These are phyloP conservation scores for Corvus cornix DNA, from an alignment of 2,113 vertebrate genomes.

Conservation along the genomic window DNA sequence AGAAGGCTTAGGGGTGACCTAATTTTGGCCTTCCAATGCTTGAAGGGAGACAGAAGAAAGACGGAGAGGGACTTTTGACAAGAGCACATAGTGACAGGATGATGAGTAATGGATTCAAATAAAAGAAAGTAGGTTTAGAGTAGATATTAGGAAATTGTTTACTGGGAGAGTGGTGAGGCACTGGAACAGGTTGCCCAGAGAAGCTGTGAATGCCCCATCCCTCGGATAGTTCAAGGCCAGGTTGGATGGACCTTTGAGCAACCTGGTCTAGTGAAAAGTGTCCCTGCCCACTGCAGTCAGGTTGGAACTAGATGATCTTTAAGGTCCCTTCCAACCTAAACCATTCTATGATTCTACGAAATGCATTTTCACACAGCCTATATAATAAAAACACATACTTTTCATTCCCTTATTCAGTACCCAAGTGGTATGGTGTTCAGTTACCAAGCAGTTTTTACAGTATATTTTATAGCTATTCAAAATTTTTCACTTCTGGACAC, in stretches of 20 bases:
- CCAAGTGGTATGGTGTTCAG: neutral
- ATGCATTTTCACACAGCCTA: neutral
- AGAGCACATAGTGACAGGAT: neutral
- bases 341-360: neutral
- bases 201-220: neutral
- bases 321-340: neutral
- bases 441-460: neutral
- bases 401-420: neutral
- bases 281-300: neutral
- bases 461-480: neutral
- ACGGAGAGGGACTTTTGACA: neutral
- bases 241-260: neutral
- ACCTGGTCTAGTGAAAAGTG: neutral
- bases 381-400: neutral
- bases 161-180: neutral
- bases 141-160: neutral
- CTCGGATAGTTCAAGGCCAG: no score
- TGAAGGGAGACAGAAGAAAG: neutral
- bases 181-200: neutral
- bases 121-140: neutral
- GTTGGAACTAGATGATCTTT: neutral
- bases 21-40: neutral
- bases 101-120: neutral
- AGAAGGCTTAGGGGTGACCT: neutral
- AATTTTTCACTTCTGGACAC: neutral